Evolutionary conservation across 2,888 invertebrate genomes (phyloP), one percentile per base, ranked within the genome.

Genomic region (Caenorhabditis sp.): DNA sequence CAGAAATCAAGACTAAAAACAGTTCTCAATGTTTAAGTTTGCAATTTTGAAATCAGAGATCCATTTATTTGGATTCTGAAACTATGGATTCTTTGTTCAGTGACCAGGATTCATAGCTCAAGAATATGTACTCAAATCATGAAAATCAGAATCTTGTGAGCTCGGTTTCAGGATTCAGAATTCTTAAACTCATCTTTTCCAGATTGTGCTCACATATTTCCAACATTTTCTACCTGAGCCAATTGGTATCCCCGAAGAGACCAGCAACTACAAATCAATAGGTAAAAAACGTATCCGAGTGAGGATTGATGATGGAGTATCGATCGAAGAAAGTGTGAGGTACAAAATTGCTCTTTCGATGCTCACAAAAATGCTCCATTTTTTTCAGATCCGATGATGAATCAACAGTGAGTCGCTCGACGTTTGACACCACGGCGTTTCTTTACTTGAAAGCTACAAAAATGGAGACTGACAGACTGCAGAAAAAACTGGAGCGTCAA

Each of bases 221-320:
- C 80, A 80, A 64, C 80, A 80, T 43, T 80, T 71, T 38, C 66
- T 66, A 14, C 74, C 76, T 2, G 76, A 78, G 38, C 78, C 69
- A 27, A 63, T 80, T 27, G 80, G 80, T 12, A 71, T 80, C 27
- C 77, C 74, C 1, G 76, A 80, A 25, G 80, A 80, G 43, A 80
- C 76, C 1, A 75, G 71, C 43, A 71, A 70, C 20, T 80, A 80
- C 50, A 78, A 76, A 50, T 58, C 69, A 12, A 74, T 74, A 17
- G 74, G 74, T 20, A 74, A 74, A 23, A 66, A 67, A 20, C 26
- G 69, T 20, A 66, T 65, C 1, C 57, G 69, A 23, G 61, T 74
- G 0, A 56, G 63, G 36, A 74, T 74, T 14, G 69, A 74, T 43
- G 74, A 74, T 57, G 74, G 69, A 10, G 67, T 67, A 2, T 70